phyloP scores from a whole-genome alignment of 2,888 invertebrate species.

The Doris montereyensis region DNA sequence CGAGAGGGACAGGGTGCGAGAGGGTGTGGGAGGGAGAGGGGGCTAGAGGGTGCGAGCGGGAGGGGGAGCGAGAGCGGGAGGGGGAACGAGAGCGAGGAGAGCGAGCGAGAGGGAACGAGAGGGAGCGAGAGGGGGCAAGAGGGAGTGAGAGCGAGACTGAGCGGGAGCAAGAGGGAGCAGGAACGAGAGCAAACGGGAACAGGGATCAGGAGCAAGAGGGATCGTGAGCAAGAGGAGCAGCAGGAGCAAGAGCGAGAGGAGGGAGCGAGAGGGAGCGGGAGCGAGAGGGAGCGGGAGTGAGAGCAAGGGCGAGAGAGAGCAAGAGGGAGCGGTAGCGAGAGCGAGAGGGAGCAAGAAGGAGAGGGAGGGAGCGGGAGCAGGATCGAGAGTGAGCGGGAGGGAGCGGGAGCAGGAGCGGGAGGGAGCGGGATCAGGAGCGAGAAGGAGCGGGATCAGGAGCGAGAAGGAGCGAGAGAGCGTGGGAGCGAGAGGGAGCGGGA shows the following conservation, averaged over 20 bases:
- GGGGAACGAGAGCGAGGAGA: no score
- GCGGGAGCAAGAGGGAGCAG: not conserved
- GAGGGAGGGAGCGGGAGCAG: not conserved
- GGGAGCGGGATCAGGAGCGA: not conserved
- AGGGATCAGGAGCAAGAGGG: not conserved
- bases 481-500: no score
- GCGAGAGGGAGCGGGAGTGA: no score
- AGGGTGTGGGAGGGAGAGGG: constrained; percentile 29
- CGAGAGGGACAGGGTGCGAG: constrained; percentile 15
- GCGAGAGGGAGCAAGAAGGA: constrained; percentile 7
- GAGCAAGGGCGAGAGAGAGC: no score
- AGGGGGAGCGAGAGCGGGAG: not conserved
- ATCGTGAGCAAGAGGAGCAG: no score
- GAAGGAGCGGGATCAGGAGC: not conserved
- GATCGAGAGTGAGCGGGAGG: not conserved
- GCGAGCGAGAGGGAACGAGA: no score
- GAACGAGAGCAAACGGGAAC: not conserved
- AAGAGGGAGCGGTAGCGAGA: not conserved
- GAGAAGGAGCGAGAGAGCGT: not conserved
- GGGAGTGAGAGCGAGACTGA: no score
- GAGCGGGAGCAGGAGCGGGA: not conserved
- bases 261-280: no score
- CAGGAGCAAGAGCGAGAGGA: no score
- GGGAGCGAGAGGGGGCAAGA: not conserved
- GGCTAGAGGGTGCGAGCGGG: constrained; percentile 2